Evolutionary conservation across 2,113 vertebrate species (phyloP), one percentile per base, ranked within the genome.

Genomic region (Cyanistes caeruleus): DNA sequence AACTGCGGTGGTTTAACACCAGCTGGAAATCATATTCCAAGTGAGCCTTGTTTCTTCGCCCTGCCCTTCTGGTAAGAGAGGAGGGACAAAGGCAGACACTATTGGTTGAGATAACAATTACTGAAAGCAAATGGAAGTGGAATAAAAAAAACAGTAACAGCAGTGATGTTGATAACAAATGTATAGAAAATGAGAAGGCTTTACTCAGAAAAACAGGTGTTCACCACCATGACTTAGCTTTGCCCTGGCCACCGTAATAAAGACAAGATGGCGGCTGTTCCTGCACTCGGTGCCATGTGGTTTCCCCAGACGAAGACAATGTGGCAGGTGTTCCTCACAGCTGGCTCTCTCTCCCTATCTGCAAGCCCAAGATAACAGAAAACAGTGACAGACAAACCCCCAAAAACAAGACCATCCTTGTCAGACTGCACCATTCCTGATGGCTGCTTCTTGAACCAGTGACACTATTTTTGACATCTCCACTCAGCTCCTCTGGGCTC

Each of bases 241-340:
- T 55, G 28, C 28, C 9, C 9, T 55, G n/a, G 41, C 41, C 15
- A 14, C 28, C 23, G 15, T 15, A 23, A 11, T 44, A 48, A 48
- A 64, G n/a, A 55, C 9, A 23, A 18, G 9, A 15, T 74, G 41
- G 41, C 1, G 1, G n/a, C 15, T 39, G 15, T 74, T 84, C 23
- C 39, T 0, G 0, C 9, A 4, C n/a, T 39, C 15, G 19, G 9
- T 39, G 28, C 49, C 30, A 12, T 74, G 23, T 41, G 49, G 23
- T 56, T 64, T 84, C 30, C 12, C 28, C 4, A 7, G 33, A 37
- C 27, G 64, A 33, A 37, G 11, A 48, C 22, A 28, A 64, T 28
- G 24, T 73, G 27, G 14, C 18, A 46, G 6, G 5, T 74, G 23
- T 12, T 48, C 15, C 30, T 48, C 23, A 28, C 11, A 22, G 18